Evolutionary conservation across 2,113 vertebrate genomes (phyloP).

Genomic region (Nanger granti): DNA sequence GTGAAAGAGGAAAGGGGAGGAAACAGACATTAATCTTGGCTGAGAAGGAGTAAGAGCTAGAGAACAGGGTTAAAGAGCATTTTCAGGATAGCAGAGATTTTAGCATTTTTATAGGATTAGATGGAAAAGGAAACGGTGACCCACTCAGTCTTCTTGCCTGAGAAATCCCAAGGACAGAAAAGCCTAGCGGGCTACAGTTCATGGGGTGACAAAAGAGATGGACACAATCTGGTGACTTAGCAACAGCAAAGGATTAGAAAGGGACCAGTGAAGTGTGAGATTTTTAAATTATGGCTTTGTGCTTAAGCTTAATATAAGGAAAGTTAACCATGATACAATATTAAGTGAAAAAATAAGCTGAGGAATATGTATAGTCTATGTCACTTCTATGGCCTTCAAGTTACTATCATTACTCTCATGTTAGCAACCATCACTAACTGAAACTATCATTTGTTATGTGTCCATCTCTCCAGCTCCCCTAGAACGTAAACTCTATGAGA

Average conservation of each 20-base stretch:
- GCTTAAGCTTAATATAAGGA: not conserved
- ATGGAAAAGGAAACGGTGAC: not conserved
- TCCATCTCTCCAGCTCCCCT: not conserved
- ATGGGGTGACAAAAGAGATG: not conserved
- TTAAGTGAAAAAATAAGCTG: constrained; percentile 11
- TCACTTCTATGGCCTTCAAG: not conserved
- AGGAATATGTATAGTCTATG: not conserved
- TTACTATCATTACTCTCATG: not conserved
- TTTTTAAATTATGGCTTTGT: not conserved
- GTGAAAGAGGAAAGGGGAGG: not conserved
- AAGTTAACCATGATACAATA: not conserved
- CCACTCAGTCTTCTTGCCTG: not conserved
- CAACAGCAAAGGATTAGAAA: not conserved
- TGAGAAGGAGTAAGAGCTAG: not conserved
- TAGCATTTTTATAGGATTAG: not conserved
- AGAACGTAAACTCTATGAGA: not conserved
- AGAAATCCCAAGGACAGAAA: not conserved
- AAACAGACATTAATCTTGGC: not conserved
- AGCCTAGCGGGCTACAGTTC: not conserved
- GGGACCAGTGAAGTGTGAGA: not conserved
- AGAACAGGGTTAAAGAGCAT: not conserved
- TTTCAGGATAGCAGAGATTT: not conserved
- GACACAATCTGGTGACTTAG: not conserved
- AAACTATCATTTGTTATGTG: not conserved
- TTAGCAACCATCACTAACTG: not conserved